Evolutionary conservation across 2,113 vertebrate genomes (phyloP).

Genomic region (Trichechus manatus): DNA sequence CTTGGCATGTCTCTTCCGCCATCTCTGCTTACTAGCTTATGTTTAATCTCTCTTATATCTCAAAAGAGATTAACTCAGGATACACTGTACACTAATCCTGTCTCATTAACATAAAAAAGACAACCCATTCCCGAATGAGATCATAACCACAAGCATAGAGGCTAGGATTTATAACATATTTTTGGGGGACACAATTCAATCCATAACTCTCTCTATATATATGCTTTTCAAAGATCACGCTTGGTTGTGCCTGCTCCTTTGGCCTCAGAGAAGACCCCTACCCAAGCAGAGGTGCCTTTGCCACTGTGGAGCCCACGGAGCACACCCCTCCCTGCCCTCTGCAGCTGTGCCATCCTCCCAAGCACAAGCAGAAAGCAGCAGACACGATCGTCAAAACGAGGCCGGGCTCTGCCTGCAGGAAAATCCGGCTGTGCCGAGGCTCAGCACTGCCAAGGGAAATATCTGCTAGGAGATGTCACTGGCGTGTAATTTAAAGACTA

Average conservation of each 20-base stretch:
- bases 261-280: not conserved
- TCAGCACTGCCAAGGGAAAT: conserved; percentile 34
- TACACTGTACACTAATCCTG: no score
- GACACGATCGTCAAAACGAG: conserved; percentile 28
- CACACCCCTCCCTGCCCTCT: not conserved
- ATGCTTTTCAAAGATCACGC: not conserved
- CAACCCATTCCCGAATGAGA: no score
- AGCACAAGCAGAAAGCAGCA: not conserved
- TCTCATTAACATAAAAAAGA: no score
- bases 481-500: conserved; percentile 65
- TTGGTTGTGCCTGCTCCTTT: not conserved
- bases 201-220: no score
- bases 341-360: not conserved
- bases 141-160: no score
- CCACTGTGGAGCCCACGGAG: not conserved
- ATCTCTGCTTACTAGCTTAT: no score
- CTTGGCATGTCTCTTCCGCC: no score
- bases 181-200: no score
- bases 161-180: no score
- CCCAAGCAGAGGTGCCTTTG: not conserved
- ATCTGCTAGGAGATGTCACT: conserved; percentile 70
- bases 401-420: conserved; percentile 25
- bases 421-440: conserved; percentile 6
- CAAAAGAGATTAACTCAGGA: no score
- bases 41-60: no score